Conservation (phyloP, 2,113 vertebrate genomes). For the Varanus salvator region DNA sequence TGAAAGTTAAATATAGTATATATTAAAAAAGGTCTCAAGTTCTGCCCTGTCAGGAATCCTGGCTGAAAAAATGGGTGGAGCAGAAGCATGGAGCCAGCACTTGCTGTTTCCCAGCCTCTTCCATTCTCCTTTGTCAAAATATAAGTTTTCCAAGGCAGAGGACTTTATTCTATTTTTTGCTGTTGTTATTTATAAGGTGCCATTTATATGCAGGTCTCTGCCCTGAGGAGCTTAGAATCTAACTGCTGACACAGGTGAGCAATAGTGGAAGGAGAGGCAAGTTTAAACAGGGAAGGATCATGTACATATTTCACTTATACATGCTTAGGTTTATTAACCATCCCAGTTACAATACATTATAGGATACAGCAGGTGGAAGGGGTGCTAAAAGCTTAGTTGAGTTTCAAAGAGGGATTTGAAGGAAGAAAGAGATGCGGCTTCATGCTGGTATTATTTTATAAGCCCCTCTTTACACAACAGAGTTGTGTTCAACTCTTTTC, state of each 20-base stretch:
- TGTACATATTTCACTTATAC: neutral
- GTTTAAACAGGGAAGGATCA: neutral
- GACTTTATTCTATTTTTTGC: too few species aligned
- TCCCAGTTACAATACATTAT: neutral
- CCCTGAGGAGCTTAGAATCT: neutral
- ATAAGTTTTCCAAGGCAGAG: neutral
- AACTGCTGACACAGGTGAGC: neutral
- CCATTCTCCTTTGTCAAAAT: neutral
- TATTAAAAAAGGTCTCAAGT: too few species aligned
- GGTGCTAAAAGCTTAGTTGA: neutral
- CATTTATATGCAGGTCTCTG: neutral
- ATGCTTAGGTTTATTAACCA: neutral
- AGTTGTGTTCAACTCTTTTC: neutral
- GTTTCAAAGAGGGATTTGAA: neutral
- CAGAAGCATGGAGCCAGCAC: neutral
- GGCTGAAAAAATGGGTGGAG: neutral
- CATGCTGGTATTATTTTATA: neutral
- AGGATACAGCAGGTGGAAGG: neutral
- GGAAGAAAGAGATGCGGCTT: neutral
- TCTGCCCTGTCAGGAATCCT: neutral
- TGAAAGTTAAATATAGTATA: neutral
- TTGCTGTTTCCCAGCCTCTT: neutral
- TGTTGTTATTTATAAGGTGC: neutral
- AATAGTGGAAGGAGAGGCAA: neutral
- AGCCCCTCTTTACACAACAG: neutral